phyloP scores from a whole-genome alignment of 2,113 vertebrate genomes.

The Empidonax alnorum region DNA sequence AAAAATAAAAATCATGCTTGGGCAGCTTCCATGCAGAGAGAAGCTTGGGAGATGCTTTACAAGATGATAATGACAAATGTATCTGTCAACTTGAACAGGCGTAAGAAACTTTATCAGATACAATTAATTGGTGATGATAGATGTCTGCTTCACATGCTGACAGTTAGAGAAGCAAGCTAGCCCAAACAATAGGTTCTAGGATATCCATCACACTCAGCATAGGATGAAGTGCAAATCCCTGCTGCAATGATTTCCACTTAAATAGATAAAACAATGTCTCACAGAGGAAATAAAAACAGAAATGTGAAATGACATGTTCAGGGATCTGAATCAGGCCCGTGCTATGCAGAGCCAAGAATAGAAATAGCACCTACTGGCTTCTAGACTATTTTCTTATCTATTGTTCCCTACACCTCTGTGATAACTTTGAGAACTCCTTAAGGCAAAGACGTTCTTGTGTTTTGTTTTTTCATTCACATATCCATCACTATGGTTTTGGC shows the following conservation, averaged over 20 bases:
- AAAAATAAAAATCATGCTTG: background rate
- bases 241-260: conserved; percentile 13
- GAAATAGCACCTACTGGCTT: background rate
- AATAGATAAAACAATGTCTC: background rate
- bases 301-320: background rate
- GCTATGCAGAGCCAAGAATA: background rate
- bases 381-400: background rate
- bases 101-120: conserved; percentile 28
- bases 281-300: conserved; percentile 7
- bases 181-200: background rate
- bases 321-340: background rate
- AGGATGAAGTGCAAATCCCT: conserved; percentile 3
- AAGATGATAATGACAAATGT: conserved; percentile 36
- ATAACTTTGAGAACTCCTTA: background rate
- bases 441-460: background rate
- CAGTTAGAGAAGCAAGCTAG: conserved; percentile 25
- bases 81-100: background rate
- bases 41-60: background rate
- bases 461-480: background rate
- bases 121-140: conserved; percentile 56
- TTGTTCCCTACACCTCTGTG: background rate
- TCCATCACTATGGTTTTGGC: background rate
- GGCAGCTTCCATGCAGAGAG: background rate
- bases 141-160: conserved; percentile 6
- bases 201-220: background rate